Evolutionary conservation across 2,113 vertebrate genomes (phyloP).

Genomic region (Macaca mulatta): DNA sequence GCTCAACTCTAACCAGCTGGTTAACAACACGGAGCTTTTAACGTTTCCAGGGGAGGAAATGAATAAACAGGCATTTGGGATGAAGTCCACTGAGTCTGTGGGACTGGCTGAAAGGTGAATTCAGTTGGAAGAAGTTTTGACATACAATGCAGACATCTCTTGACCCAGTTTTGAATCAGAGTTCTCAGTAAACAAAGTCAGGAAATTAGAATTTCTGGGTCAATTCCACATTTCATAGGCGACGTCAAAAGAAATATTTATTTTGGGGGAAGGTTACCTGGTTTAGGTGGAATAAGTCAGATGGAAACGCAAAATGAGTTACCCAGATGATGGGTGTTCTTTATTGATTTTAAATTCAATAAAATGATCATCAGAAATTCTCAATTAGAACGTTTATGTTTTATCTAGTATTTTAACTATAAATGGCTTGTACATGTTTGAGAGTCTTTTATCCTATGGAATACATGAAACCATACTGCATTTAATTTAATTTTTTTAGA

Average conservation of each 20-base stretch:
- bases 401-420: not conserved
- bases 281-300: not conserved
- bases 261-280: not conserved
- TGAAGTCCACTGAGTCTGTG: not conserved
- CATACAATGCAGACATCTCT: not conserved
- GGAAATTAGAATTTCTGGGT: constrained; percentile 9
- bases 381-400: not conserved
- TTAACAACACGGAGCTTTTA: constrained; percentile 72
- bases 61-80: constrained; percentile 38
- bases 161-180: not conserved
- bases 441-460: not conserved
- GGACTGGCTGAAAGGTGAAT: not conserved
- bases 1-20: constrained; percentile 79
- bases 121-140: not conserved
- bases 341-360: not conserved
- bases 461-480: not conserved
- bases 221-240: not conserved
- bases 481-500: not conserved
- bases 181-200: not conserved
- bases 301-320: not conserved
- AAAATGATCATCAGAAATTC: not conserved
- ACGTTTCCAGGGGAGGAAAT: constrained; percentile 48
- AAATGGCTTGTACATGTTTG: not conserved
- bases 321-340: not conserved
- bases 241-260: not conserved